phyloP scores from a whole-genome alignment of 1,140 invertebrate species.

The Steinernema khuongi region DNA sequence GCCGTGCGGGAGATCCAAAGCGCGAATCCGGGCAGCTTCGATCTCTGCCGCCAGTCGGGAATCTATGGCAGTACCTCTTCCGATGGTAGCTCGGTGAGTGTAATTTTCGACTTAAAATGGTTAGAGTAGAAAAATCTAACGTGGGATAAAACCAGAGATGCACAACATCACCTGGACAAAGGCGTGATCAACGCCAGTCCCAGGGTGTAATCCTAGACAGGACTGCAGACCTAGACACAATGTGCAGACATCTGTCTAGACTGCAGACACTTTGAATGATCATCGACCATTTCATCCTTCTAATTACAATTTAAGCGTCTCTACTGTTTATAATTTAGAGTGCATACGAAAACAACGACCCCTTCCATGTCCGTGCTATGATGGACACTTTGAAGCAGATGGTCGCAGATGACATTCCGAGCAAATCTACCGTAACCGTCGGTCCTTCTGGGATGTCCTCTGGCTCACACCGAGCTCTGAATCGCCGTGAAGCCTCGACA shows the following conservation, averaged over 20 bases:
- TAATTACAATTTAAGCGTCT: no score
- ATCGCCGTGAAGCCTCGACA: not conserved
- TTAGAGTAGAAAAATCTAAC: not conserved
- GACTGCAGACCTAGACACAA: no score
- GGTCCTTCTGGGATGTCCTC: not conserved
- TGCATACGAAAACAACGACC: conserved; percentile 22
- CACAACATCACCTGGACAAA: no score
- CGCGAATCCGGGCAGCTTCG: not conserved
- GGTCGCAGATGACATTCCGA: conserved; percentile 36
- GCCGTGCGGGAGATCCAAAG: not conserved
- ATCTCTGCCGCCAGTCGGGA: not conserved
- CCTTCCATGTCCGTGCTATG: conserved; percentile 38
- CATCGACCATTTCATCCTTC: not conserved
- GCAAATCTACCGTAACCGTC: not conserved
- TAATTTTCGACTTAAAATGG: no score
- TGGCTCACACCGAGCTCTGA: not conserved
- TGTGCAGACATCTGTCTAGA: no score
- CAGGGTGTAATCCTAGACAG: no score
- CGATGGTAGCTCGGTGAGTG: not conserved
- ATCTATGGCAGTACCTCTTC: not conserved
- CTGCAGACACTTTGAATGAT: no score
- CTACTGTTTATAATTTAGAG: no score
- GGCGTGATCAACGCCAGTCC: no score
- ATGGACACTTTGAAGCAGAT: conserved; percentile 47
- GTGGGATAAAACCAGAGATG: no score